phyloP scores from a whole-genome alignment of 2,797 vertebrate genomes.

The Vireo griseus region DNA sequence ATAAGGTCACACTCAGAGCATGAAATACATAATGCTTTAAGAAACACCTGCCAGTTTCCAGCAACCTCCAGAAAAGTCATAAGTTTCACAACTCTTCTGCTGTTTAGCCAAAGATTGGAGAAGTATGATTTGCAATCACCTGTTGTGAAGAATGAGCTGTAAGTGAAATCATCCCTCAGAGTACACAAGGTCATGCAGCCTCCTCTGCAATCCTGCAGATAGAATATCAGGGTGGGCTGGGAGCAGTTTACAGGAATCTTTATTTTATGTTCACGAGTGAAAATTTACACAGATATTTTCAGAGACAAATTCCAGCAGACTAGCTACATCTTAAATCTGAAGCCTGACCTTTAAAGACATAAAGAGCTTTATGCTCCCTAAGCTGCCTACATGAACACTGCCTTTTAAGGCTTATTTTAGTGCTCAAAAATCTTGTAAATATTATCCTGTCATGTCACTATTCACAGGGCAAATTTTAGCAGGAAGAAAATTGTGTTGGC shows the following conservation, averaged over 20 bases:
- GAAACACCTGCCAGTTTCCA: neutral
- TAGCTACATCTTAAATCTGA: neutral
- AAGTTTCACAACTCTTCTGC: neutral
- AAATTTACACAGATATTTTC: constrained; percentile 18
- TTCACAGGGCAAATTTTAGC: neutral
- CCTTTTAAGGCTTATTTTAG: neutral
- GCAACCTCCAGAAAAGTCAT: neutral
- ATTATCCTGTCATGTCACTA: neutral
- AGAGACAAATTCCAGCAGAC: neutral
- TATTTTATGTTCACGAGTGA: neutral
- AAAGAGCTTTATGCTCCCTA: neutral
- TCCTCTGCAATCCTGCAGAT: neutral
- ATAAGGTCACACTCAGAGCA: neutral
- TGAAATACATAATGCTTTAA: neutral
- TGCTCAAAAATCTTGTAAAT: neutral
- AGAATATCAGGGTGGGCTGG: neutral
- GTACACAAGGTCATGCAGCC: neutral
- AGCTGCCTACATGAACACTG: neutral
- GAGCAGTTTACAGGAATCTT: neutral
- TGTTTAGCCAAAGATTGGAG: neutral
- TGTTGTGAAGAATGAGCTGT: constrained; percentile 22
- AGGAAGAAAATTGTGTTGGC: neutral
- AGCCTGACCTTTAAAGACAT: constrained; percentile 14
- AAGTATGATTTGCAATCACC: neutral
- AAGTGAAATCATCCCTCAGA: constrained; percentile 27